Evolutionary conservation across 2,113 vertebrate genomes (phyloP).

Genomic region (Mohoua ochrocephala): DNA sequence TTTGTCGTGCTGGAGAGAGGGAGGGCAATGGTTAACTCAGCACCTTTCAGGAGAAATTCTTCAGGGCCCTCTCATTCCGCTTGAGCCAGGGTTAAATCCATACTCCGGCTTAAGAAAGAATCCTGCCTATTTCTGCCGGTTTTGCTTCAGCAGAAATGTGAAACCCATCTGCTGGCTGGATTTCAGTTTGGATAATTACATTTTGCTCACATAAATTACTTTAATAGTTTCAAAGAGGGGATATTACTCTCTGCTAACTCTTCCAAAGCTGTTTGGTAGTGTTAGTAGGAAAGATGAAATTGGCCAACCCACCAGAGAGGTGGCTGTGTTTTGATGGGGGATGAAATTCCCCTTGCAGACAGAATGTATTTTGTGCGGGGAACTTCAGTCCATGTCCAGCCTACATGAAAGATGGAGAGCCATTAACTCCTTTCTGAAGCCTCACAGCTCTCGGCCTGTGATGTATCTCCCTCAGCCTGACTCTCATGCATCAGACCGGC

Average conservation of each 20-base stretch:
- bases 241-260: neutral
- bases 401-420: neutral
- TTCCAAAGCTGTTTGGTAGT: neutral
- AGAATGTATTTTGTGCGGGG: neutral
- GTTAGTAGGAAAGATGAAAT: neutral
- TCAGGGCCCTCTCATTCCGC: neutral
- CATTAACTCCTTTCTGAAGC: neutral
- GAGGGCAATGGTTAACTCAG: neutral
- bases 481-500: neutral
- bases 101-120: neutral
- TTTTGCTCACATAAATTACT: neutral
- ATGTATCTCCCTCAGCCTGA: neutral
- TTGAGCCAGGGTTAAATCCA: neutral
- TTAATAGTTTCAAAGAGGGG: neutral
- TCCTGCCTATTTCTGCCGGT: neutral
- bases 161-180: neutral
- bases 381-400: neutral
- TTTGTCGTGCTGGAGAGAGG: neutral
- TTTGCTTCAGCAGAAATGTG: neutral
- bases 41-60: neutral
- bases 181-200: slow-evolving; percentile 11
- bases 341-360: neutral
- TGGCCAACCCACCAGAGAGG: neutral
- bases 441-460: neutral
- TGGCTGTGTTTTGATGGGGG: neutral